A percentile compares a stretch with the other conserved stretches of the same genome.
phyloP scores from a whole-genome alignment of 2,113 vertebrate species.

The Nothocercus nigrocapillus region DNA sequence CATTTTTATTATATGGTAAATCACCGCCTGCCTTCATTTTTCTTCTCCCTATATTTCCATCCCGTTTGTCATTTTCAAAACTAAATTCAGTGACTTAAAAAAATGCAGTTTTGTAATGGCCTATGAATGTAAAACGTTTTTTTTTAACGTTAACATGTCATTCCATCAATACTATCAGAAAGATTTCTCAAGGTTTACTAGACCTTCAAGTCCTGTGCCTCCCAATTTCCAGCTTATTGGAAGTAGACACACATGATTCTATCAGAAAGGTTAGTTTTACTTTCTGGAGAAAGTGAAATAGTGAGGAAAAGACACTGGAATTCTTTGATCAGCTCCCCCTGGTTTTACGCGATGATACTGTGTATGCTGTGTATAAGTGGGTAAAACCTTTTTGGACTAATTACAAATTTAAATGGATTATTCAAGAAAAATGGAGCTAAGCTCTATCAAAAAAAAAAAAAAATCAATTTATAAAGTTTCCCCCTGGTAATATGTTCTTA shows the following conservation, averaged over 20 bases:
- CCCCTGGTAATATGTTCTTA: not conserved
- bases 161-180: not conserved
- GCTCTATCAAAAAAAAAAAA: not conserved
- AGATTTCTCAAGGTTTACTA: not conserved
- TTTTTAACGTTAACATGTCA: not conserved
- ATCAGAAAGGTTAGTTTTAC: not conserved
- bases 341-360: not conserved
- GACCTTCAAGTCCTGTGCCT: not conserved
- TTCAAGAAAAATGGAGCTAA: not conserved
- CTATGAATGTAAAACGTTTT: not conserved
- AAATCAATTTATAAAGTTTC: not conserved
- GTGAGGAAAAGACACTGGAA: not conserved
- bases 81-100: not conserved
- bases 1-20: slow-evolving; percentile 20
- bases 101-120: not conserved
- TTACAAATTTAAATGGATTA: not conserved
- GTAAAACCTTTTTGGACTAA: not conserved
- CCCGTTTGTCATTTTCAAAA: not conserved
- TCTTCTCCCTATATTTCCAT: not conserved
- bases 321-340: not conserved
- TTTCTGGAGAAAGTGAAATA: not conserved
- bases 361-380: not conserved
- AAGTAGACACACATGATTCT: not conserved
- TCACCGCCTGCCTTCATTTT: not conserved
- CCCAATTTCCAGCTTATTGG: not conserved